Percentiles rank a stretch among this genome's conserved stretches.
Evolutionary conservation across 2,797 vertebrate genomes (phyloP).

Genomic region (Eutrigla gurnardus): DNA sequence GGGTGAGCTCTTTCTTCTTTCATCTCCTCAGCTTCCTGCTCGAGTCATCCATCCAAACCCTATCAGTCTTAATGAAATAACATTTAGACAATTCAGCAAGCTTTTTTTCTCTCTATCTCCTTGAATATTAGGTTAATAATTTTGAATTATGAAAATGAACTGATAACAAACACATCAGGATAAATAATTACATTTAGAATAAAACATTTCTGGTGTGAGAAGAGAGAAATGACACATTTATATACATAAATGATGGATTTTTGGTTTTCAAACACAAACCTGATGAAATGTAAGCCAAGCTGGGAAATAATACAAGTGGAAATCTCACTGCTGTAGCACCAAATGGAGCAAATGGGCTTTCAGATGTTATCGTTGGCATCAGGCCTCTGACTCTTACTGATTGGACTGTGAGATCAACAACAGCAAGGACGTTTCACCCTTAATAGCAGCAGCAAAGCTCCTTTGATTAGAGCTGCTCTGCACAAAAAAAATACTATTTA

Average conservation of each 20-base stretch:
- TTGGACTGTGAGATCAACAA: slow-evolving; percentile 23
- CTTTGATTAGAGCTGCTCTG: slow-evolving; percentile 12
- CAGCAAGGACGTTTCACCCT: slow-evolving; percentile 37
- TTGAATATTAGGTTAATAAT: background rate
- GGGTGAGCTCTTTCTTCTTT: slow-evolving; percentile 51
- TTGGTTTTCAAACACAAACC: background rate
- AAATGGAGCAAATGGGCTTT: slow-evolving; percentile 31
- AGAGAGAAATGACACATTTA: background rate
- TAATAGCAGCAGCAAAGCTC: slow-evolving; percentile 32
- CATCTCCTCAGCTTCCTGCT: slow-evolving; percentile 33
- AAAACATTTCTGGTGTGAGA: background rate
- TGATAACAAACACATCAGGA: background rate
- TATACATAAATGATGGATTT: background rate
- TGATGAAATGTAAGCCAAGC: background rate
- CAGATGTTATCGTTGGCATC: slow-evolving; percentile 23
- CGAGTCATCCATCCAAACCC: slow-evolving; percentile 1
- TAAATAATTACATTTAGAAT: background rate
- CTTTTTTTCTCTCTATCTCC: rapidly evolving
- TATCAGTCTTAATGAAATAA: background rate
- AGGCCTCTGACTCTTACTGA: slow-evolving; percentile 11
- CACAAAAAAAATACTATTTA: background rate
- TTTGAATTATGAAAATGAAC: background rate
- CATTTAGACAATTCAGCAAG: background rate
- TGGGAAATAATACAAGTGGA: background rate
- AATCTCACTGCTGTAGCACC: slow-evolving; percentile 1